Conservation (phyloP, 2,888 invertebrate genomes). For the Clanis bilineata region DNA sequence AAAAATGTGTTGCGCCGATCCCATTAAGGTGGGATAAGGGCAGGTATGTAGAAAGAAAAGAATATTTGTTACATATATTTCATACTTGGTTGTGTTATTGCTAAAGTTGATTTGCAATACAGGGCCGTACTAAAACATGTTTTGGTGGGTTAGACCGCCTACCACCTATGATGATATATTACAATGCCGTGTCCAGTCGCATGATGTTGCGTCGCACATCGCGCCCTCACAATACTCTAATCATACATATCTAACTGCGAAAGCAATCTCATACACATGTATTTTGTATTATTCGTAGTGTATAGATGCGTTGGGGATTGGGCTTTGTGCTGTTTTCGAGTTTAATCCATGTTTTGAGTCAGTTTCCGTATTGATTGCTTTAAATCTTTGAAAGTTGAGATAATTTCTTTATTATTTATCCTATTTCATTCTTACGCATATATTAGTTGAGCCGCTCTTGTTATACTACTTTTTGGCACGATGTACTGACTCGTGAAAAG, state of each 20-base stretch:
- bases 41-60: too few species aligned
- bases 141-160: neutral
- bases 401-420: neutral
- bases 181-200: neutral
- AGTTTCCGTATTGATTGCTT: neutral
- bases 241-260: constrained; percentile 73
- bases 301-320: constrained; percentile 10
- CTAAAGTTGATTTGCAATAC: neutral
- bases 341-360: neutral
- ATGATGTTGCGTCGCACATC: constrained; percentile 6
- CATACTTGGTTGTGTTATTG: neutral
- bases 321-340: neutral
- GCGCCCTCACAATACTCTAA: constrained; percentile 51
- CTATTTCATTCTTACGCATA: neutral
- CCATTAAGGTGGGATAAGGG: too few species aligned
- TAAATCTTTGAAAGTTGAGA: neutral
- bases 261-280: constrained; percentile 75
- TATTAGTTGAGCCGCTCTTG: neutral
- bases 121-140: too few species aligned
- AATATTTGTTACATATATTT: neutral
- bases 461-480: neutral
- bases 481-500: too few species aligned
- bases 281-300: constrained; percentile 60
- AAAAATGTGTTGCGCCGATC: too few species aligned
- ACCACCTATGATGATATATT: neutral